These are phyloP conservation scores for Nomada fabriciana DNA, from an alignment of 2,888 invertebrate species.

Conservation along the genomic window DNA sequence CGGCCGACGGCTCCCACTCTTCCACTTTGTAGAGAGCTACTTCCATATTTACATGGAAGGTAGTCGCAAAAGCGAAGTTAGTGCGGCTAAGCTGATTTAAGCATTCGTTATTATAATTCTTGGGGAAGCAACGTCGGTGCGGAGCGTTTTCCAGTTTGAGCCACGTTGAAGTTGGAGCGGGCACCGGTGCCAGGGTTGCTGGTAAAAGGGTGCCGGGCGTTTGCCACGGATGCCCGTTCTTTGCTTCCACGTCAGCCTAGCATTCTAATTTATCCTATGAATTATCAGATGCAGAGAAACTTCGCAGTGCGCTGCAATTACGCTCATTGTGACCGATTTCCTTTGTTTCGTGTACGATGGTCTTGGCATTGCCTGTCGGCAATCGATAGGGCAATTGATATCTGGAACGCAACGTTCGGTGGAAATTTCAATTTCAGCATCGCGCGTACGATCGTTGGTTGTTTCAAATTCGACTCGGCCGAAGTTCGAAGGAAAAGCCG, in stretches of 20 bases:
- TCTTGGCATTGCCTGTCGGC: neutral
- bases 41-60: slow-evolving; percentile 83
- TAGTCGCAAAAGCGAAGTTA: slow-evolving; percentile 82
- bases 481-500: neutral
- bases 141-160: slow-evolving; percentile 65
- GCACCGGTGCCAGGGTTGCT: slow-evolving; percentile 19
- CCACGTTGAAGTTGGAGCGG: slow-evolving; percentile 59
- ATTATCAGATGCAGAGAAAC: slow-evolving; percentile 50
- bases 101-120: slow-evolving; percentile 84
- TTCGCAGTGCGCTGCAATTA: slow-evolving; percentile 40
- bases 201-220: slow-evolving; percentile 41
- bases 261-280: slow-evolving; percentile 59
- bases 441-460: too few species aligned
- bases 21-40: slow-evolving; percentile 78
- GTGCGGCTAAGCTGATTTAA: slow-evolving; percentile 83
- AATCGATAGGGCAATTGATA: neutral
- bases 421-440: neutral
- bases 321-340: slow-evolving; percentile 34
- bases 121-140: slow-evolving; percentile 74
- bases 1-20: slow-evolving; percentile 72
- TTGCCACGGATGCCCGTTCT: slow-evolving; percentile 21
- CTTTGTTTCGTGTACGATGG: neutral
- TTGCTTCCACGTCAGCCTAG: slow-evolving; percentile 47
- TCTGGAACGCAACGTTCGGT: neutral
- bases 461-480: neutral